Evolutionary conservation across 2,888 invertebrate genomes (phyloP).

Genomic region (Omphaloscelis lunosa): DNA sequence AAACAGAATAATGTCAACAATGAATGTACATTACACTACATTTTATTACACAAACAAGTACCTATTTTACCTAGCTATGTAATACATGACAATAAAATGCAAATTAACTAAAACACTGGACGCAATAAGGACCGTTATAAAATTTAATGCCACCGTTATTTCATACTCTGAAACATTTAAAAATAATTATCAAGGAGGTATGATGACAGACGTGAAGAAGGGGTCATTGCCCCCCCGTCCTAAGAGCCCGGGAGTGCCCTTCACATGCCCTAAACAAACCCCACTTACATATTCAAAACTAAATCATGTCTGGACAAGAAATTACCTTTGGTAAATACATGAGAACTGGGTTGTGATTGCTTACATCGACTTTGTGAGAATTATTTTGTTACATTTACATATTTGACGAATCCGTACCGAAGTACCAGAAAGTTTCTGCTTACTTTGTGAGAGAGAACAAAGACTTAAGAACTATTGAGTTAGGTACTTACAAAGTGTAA

Average conservation of each 20-base stretch:
- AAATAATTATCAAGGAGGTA: slow-evolving; percentile 51
- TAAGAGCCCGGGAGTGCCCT: slow-evolving; percentile 68
- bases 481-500: not conserved
- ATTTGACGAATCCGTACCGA: slow-evolving; percentile 12
- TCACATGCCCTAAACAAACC: slow-evolving; percentile 70
- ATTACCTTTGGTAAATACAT: slow-evolving; percentile 61
- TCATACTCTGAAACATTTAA: slow-evolving; percentile 40
- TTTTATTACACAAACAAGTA: slow-evolving; percentile 12
- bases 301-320: slow-evolving; percentile 58
- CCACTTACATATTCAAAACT: slow-evolving; percentile 61
- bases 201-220: slow-evolving; percentile 60
- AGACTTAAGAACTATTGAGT: slow-evolving; percentile 19
- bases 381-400: slow-evolving; percentile 38
- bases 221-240: slow-evolving; percentile 72
- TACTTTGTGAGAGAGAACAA: slow-evolving; percentile 24
- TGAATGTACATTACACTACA: not conserved
- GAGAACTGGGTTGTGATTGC: slow-evolving; percentile 41
- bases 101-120: slow-evolving; percentile 22
- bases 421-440: slow-evolving; percentile 29
- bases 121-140: slow-evolving; percentile 29
- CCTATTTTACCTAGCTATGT: not conserved
- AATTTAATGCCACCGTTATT: slow-evolving; percentile 27
- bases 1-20: not conserved
- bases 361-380: slow-evolving; percentile 36
- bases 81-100: slow-evolving; percentile 17